These are phyloP conservation scores for Bambusicola thoracicus DNA, from an alignment of 2,113 vertebrate species.

Conservation along the genomic window DNA sequence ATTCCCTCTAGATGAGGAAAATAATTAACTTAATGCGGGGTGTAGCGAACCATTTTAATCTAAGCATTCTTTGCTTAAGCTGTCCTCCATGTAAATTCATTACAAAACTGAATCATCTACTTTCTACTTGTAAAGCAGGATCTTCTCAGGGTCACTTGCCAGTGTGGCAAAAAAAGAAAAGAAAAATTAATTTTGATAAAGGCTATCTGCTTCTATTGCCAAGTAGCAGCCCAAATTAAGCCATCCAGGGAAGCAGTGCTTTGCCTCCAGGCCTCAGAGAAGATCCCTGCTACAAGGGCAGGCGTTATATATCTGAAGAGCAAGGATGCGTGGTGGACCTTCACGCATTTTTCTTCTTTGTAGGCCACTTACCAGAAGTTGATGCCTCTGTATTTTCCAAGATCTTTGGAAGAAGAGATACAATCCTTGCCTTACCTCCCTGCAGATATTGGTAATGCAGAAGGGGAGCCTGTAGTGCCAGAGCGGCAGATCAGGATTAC, in stretches of 20 bases:
- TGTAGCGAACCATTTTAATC: neutral
- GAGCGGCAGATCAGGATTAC: constrained; percentile 95
- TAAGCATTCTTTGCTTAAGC: neutral
- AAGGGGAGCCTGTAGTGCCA: constrained; percentile 94
- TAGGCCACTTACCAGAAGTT: constrained; percentile 90
- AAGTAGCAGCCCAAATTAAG: neutral
- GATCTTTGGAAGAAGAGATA: constrained; percentile 88
- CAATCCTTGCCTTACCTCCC: constrained; percentile 86
- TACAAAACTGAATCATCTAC: neutral
- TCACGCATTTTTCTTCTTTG: constrained; percentile 23
- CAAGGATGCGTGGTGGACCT: neutral
- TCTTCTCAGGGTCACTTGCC: neutral
- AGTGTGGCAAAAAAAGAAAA: neutral
- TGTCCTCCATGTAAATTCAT: neutral
- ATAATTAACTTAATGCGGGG: neutral
- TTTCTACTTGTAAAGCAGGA: neutral
- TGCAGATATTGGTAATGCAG: constrained; percentile 93
- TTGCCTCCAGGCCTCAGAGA: neutral
- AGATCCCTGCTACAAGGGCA: neutral
- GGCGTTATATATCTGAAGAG: neutral
- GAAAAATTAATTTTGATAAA: neutral
- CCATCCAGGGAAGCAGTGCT: neutral
- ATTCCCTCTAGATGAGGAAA: neutral
- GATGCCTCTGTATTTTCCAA: constrained; percentile 94
- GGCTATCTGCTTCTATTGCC: neutral